Conservation (phyloP, 2,888 invertebrate species). For the Lordiphosa fenestrarum region DNA sequence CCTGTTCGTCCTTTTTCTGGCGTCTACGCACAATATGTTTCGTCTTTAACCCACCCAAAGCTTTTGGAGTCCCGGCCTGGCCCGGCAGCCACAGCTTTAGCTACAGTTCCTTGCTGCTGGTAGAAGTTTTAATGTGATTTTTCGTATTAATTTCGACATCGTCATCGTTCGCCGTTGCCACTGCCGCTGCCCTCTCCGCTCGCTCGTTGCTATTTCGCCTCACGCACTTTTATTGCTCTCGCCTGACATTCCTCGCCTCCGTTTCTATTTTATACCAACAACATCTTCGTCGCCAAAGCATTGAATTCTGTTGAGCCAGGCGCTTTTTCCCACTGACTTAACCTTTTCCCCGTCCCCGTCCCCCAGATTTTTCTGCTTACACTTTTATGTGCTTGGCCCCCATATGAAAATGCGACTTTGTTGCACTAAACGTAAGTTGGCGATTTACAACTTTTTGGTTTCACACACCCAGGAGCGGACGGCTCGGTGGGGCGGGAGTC, state of each 20-base stretch:
- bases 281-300: constrained; percentile 58
- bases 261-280: constrained; percentile 64
- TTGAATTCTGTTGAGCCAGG: constrained; percentile 58
- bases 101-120: constrained; percentile 25
- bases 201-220: constrained; percentile 53
- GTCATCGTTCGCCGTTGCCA: constrained; percentile 54
- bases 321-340: constrained; percentile 46
- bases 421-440: constrained; percentile 62
- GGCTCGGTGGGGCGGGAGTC: no score
- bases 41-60: constrained; percentile 69
- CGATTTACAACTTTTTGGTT: constrained; percentile 61
- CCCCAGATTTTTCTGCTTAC: constrained; percentile 30
- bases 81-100: constrained; percentile 13
- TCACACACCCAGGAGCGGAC: constrained; percentile 25
- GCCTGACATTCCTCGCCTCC: constrained; percentile 39
- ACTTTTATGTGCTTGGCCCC: constrained; percentile 48
- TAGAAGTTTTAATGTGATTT: constrained; percentile 71
- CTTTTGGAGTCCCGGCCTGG: constrained; percentile 23
- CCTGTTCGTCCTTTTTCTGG: constrained; percentile 48
- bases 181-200: constrained; percentile 11
- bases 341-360: constrained; percentile 36
- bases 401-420: constrained; percentile 62
- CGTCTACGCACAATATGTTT: constrained; percentile 74
- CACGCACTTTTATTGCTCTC: constrained; percentile 68
- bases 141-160: constrained; percentile 72